A percentile compares a stretch with the other conserved stretches of the same genome.
Conservation (phyloP, 2,797 vertebrate genomes). For the Hydrophis major region DNA sequence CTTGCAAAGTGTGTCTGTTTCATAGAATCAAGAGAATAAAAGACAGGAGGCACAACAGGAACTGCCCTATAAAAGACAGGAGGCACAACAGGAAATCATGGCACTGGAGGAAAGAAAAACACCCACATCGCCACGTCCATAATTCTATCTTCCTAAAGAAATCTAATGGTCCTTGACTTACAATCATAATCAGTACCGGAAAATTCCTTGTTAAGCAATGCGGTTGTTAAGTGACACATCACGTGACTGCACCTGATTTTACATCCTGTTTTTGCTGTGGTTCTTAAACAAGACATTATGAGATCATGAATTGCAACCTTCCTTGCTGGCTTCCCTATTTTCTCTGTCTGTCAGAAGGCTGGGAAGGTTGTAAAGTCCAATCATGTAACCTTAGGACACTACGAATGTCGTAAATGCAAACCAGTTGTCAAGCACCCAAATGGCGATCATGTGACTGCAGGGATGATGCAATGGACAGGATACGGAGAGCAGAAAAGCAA, state of each 20-base stretch:
- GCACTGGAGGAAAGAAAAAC: neutral
- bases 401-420: neutral
- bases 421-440: neutral
- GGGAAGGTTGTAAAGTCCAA: neutral
- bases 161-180: neutral
- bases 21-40: fast-evolving
- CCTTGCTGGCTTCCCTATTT: neutral
- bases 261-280: neutral
- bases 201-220: neutral
- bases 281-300: neutral
- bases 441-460: neutral
- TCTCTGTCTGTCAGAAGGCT: neutral
- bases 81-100: fast-evolving
- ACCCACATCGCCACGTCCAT: too few species aligned
- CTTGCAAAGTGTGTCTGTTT: neutral
- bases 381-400: neutral
- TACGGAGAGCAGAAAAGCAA: neutral
- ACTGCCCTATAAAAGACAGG: neutral
- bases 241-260: neutral
- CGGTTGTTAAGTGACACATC: neutral
- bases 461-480: neutral
- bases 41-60: neutral
- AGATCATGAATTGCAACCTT: neutral
- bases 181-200: neutral
- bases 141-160: neutral